Base-by-base conservation (phyloP, 2,113 vertebrate genomes). In the Python bivittatus region DNA sequence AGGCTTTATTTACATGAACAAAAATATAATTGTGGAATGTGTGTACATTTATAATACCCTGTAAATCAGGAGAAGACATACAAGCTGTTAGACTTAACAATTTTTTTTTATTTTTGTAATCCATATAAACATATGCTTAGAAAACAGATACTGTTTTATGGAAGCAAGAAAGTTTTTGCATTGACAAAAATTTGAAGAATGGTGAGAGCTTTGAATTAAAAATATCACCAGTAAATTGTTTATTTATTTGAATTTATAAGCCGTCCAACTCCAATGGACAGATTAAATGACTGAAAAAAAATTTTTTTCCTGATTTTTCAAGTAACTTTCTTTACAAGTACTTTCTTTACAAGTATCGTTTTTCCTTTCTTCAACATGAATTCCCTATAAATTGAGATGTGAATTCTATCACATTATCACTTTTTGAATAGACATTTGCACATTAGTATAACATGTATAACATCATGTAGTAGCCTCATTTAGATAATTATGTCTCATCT, bases 1-100 rank as follows among this genome's bases (percentile, higher is more conserved):
- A 44, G 44, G 44, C 44, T 44, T 44, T 44, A 44, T 44, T 44
- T 44, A 44, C 44, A 44, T 44, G 44, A 44, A 44, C 68, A 68
- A 84, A 94, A 44, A 33, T 38, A 94, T 90, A 91, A 91, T 44
- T 93, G 57, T 85, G n/a, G 90, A 93, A 95, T 88, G 93, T 95
- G 89, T 61, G 90, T 56, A 93, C 88, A 92, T 91, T 92, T 88
- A 93, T 83, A 95, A 96, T 94, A 91, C 95, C 88, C 96, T 86
- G 8, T 92, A 91, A 23, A 25, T 6, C 20, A 95, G 84, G 93
- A 92, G 33, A 84, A 94, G 48, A 79, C 91, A 42, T 15, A 95
- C 92, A 57, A 38, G 86, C 64, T 72, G 0, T 22, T 3, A 15
- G 8, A 3, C 0, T 42, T 68, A 93, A 92, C 56, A 86, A 68